phyloP scores from a whole-genome alignment of 2,113 vertebrate species.

The Atractosteus spatula region DNA sequence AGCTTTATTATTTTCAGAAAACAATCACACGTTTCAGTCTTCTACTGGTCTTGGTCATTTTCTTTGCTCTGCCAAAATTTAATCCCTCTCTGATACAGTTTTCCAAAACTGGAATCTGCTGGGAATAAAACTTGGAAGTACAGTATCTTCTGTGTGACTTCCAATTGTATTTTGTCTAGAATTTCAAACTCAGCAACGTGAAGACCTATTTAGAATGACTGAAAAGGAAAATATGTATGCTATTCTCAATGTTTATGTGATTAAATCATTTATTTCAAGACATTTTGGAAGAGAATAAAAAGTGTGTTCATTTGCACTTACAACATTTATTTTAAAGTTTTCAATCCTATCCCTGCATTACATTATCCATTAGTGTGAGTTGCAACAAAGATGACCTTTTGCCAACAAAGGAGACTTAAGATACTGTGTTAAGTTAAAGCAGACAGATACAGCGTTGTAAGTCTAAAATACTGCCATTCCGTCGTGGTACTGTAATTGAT shows the following conservation, averaged over 20 bases:
- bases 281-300: not conserved
- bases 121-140: not conserved
- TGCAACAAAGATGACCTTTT: too few relatives aligned
- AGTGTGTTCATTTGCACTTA: too few relatives aligned
- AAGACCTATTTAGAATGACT: not conserved
- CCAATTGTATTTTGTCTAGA: not conserved
- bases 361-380: too few relatives aligned
- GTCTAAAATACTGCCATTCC: too few relatives aligned
- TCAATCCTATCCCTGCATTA: too few relatives aligned
- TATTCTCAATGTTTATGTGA: not conserved
- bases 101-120: slow-evolving; percentile 8
- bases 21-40: not conserved
- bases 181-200: not conserved
- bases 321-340: too few relatives aligned
- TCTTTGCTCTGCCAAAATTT: slow-evolving; percentile 1
- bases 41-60: not conserved
- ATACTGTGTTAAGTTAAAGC: too few relatives aligned
- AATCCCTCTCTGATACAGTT: slow-evolving; percentile 13
- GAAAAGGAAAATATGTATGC: not conserved
- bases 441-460: too few relatives aligned
- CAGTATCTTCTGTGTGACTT: not conserved
- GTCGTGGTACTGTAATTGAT: too few relatives aligned
- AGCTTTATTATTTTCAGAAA: not conserved
- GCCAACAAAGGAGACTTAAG: too few relatives aligned
- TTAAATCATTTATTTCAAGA: not conserved